Percentiles rank a stretch among this genome's conserved stretches.
phyloP scores from a whole-genome alignment of 2,797 vertebrate species.

The Hylomyscus alleni region DNA sequence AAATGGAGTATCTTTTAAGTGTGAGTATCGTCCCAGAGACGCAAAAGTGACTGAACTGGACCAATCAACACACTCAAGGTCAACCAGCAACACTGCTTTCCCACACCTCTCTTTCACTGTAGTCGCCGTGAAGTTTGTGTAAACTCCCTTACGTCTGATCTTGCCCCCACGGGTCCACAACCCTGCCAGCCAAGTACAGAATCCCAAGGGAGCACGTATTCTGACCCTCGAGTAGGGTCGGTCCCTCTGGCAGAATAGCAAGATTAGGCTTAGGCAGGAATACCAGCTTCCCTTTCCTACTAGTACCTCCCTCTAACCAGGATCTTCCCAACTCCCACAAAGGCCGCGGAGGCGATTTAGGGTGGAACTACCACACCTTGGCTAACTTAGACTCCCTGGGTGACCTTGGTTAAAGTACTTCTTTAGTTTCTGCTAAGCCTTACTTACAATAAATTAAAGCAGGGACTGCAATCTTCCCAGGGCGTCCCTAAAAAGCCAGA shows the following conservation, averaged over 20 bases:
- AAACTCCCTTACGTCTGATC: neutral
- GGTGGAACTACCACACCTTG: neutral
- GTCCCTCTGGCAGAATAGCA: neutral
- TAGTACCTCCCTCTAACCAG: neutral
- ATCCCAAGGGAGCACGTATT: neutral
- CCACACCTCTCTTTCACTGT: neutral
- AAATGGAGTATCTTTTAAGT: neutral
- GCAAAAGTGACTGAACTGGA: neutral
- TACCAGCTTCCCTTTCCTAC: neutral
- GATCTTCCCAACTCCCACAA: neutral
- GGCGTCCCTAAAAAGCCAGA: neutral
- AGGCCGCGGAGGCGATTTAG: neutral
- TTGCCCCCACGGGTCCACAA: neutral
- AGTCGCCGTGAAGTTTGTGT: neutral
- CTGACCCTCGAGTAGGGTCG: neutral
- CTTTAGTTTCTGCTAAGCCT: constrained; percentile 43
- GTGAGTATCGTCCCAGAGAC: neutral
- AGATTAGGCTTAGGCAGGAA: constrained; percentile 50
- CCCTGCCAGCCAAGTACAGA: neutral
- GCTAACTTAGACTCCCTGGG: neutral
- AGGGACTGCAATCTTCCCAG: constrained; percentile 13
- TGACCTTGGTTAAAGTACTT: constrained; percentile 80
- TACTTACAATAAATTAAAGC: constrained; percentile 56
- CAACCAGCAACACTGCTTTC: constrained; percentile 45
- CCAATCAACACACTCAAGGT: constrained; percentile 75